Conservation (phyloP, 2,888 invertebrate genomes). For the Troides oblongomaculatus region DNA sequence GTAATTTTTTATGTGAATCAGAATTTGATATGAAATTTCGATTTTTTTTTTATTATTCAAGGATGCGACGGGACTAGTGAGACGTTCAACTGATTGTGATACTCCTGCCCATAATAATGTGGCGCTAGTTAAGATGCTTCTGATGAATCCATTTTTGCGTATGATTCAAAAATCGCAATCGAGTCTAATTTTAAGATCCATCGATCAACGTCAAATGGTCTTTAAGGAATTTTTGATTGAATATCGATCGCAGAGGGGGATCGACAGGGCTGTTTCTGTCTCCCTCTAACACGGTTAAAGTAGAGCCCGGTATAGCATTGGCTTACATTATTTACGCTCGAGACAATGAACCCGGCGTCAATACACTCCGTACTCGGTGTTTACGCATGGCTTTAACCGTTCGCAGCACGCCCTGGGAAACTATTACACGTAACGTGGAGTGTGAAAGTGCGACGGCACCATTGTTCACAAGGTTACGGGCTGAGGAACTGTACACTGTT, state of each 20-base stretch:
- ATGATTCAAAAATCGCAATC: too few species aligned
- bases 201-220: too few species aligned
- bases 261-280: too few species aligned
- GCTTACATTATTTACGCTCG: slow-evolving; percentile 35
- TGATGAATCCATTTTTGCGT: too few species aligned
- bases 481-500: not conserved
- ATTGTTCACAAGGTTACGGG: not conserved
- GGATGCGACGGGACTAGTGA: too few species aligned
- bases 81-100: too few species aligned
- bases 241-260: not conserved
- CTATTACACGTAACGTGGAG: slow-evolving; percentile 6
- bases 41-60: too few species aligned
- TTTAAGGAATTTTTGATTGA: too few species aligned
- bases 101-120: too few species aligned
- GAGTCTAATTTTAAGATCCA: too few species aligned
- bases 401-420: slow-evolving; percentile 11
- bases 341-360: slow-evolving; percentile 40
- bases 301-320: not conserved
- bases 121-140: too few species aligned
- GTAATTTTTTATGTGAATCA: not conserved
- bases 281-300: not conserved
- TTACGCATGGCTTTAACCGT: slow-evolving; percentile 3
- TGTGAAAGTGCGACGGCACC: not conserved
- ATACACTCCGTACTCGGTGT: slow-evolving; percentile 20
- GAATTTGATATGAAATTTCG: not conserved